Percentiles rank a stretch among this genome's conserved stretches.
These are phyloP conservation scores for Heliconius hermathena DNA, from an alignment of 1,140 invertebrate species.

Conservation along the genomic window DNA sequence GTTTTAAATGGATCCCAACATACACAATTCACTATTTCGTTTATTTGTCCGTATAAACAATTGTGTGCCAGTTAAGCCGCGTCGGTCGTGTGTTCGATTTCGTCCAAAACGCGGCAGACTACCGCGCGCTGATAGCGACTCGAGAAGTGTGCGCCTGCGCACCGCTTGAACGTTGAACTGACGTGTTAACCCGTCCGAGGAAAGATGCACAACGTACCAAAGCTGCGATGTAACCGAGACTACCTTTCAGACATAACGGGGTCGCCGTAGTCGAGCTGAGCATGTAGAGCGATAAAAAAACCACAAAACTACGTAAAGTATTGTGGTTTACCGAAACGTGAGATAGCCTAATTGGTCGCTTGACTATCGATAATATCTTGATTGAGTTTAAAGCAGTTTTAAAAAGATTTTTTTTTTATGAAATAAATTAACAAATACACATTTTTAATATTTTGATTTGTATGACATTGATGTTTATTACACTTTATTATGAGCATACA, in stretches of 20 bases:
- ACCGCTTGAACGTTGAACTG: conserved; percentile 74
- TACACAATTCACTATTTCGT: conserved; percentile 54
- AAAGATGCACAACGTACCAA: conserved; percentile 42
- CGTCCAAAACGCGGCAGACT: conserved; percentile 50
- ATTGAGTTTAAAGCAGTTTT: not conserved
- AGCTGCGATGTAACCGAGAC: conserved; percentile 28
- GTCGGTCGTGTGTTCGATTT: conserved; percentile 35
- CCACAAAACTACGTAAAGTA: conserved; percentile 64
- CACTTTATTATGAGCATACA: not conserved
- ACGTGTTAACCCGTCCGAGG: conserved; percentile 58
- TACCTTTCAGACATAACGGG: conserved; percentile 53
- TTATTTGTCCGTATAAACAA: conserved; percentile 47
- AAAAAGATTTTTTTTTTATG: too few species aligned
- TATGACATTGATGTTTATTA: not conserved
- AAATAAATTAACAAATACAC: not conserved
- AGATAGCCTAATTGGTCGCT: conserved; percentile 59
- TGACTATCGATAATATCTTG: conserved; percentile 25
- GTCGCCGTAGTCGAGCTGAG: conserved; percentile 55
- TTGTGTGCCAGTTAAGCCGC: conserved; percentile 40
- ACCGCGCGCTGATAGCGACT: conserved; percentile 40
- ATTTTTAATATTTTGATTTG: not conserved
- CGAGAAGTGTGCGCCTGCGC: conserved; percentile 60
- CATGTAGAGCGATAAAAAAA: conserved; percentile 43
- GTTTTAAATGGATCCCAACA: conserved; percentile 47
- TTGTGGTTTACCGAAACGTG: conserved; percentile 56